Evolutionary conservation across 2,113 vertebrate genomes (phyloP).

Genomic region (Carlito syrichta): DNA sequence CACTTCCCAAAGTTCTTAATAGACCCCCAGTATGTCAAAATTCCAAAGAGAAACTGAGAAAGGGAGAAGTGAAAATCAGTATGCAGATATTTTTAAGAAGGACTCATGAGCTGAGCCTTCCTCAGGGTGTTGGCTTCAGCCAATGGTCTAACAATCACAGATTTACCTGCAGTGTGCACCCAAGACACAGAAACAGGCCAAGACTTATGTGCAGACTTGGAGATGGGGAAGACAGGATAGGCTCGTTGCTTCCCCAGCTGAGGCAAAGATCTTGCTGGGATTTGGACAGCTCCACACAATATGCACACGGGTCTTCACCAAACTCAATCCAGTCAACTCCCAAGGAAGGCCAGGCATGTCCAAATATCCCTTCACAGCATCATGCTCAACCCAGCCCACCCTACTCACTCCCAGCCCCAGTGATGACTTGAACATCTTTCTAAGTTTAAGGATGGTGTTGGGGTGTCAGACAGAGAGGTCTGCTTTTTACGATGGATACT

Average conservation of each 20-base stretch:
- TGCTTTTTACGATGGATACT: neutral
- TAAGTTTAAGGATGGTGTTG: neutral
- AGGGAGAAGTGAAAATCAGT: conserved; percentile 1
- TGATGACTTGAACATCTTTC: neutral
- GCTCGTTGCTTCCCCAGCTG: neutral
- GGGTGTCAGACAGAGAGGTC: neutral
- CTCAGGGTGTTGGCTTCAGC: neutral
- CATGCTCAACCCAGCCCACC: neutral
- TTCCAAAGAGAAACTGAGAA: conserved; percentile 25
- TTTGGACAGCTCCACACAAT: neutral
- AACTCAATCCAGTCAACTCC: neutral
- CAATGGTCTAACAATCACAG: neutral
- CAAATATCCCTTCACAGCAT: neutral
- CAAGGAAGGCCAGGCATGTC: neutral
- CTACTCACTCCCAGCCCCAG: neutral
- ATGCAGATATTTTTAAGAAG: neutral
- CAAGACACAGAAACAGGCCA: neutral
- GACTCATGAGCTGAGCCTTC: conserved; percentile 3
- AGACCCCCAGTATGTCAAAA: conserved; percentile 10
- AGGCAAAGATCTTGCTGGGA: neutral
- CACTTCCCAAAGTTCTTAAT: neutral
- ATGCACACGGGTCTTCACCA: neutral
- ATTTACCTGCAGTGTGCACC: neutral
- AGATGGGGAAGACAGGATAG: neutral
- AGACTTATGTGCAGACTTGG: neutral